Conservation (phyloP, 2,797 vertebrate genomes). For the Brachyrhaphis roseni region DNA sequence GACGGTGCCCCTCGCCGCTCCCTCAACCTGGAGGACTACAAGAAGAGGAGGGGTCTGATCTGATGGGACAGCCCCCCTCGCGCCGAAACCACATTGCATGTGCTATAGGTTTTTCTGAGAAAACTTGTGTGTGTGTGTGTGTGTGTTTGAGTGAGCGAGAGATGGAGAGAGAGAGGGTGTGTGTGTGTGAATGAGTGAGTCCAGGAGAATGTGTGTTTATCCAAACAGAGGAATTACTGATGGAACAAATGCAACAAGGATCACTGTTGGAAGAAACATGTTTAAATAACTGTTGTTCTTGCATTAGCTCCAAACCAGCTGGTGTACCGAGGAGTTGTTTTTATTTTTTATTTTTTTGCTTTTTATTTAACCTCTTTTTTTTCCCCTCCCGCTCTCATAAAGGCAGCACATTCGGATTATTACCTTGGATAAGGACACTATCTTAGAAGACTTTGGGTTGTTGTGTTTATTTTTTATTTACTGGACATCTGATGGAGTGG, state of each 20-base stretch:
- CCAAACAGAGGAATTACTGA: constrained; percentile 76
- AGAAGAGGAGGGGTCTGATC: constrained; percentile 98
- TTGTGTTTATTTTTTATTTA: constrained; percentile 50
- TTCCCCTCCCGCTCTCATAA: constrained; percentile 40
- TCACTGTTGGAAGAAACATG: constrained; percentile 64
- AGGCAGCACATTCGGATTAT: constrained; percentile 56
- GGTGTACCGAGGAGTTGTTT: constrained; percentile 62
- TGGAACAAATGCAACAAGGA: constrained; percentile 62
- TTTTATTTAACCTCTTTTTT: constrained; percentile 62
- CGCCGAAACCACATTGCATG: constrained; percentile 83
- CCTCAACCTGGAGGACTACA: constrained; percentile 98
- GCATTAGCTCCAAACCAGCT: constrained; percentile 61
- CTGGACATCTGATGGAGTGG: constrained; percentile 34
- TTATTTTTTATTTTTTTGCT: constrained; percentile 60
- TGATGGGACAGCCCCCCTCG: constrained; percentile 76
- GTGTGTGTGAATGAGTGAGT: constrained; percentile 17
- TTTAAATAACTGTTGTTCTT: constrained; percentile 64
- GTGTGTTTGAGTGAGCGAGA: constrained; percentile 11
- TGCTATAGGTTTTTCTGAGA: constrained; percentile 52
- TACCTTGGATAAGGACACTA: constrained; percentile 66
- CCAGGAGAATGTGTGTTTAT: constrained; percentile 54
- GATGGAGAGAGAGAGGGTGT: constrained; percentile 14
- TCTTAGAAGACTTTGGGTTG: constrained; percentile 54
- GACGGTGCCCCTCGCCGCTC: constrained; percentile 96
- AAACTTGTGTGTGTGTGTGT: constrained; percentile 7